Base-by-base conservation (phyloP, 1,140 invertebrate genomes). In the Bombus confusus region DNA sequence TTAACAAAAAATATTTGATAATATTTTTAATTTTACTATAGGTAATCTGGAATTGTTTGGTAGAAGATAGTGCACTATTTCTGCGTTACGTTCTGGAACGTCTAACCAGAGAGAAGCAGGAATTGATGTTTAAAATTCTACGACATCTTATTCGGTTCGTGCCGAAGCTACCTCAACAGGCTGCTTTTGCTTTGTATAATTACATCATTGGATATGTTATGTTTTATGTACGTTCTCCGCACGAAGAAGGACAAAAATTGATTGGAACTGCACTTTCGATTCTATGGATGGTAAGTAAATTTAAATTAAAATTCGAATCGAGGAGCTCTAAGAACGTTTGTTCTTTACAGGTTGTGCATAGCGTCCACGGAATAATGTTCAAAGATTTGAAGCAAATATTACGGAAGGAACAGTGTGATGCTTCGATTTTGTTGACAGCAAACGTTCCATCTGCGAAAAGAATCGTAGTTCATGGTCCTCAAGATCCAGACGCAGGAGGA, bases 391-490 rank as follows among this genome's bases (percentile, higher is more conserved):
- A 99, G 93, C 99, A 99, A 96, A 99, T 99, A 85, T 95, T 99
- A 83, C 96, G 99, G 83, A 99, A 99, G 94, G 99, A 99, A 94
- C 99, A 99, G 93, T 99, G 99, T 94, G 99, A 99, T 95, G 98
- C 99, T 1, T 99, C 98, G 0, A 98, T 99, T 87, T 95, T 99
- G 74, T 96, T 99, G 1, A 99, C 99, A 4, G 99, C 99, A 1
- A 99, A 99, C 96, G 99, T 99, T 43, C 99, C 99, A 0, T 99
- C 98, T 18, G 99, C 99, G 12, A 99, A 99, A 94, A 99, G 99
- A 95, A 99, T 99, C 86, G 98, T 99, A 81, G 98, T 99, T 39
- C 99, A 99, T 94, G 99, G 99, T 1, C 98, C 98, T 66, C 96
- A 97, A 95, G 97, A 98, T 95, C 97, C 97, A 87, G 97, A 99